phyloP scores from a whole-genome alignment of 1,140 invertebrate species.

The Lordiphosa stackelbergi region DNA sequence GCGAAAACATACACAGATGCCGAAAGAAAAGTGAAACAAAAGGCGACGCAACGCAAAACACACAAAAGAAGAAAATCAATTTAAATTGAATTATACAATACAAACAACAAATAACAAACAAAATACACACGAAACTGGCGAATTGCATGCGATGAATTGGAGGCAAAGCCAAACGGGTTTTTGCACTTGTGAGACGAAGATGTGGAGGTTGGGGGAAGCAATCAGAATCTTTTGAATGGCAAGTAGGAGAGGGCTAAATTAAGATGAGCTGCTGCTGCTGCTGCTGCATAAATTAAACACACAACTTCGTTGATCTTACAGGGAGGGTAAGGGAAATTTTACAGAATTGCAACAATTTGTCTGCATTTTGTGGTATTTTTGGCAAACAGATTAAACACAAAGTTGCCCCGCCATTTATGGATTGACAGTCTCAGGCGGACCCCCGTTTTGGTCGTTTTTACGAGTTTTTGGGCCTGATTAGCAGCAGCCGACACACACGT shows the following conservation, averaged over 20 bases:
- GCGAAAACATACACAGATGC: constrained; percentile 3
- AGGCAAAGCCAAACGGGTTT: constrained; percentile 50
- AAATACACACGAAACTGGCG: constrained; percentile 16
- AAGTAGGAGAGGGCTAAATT: constrained; percentile 51
- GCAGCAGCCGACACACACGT: too few relatives aligned
- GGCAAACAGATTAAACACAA: background rate
- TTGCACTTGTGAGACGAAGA: constrained; percentile 18
- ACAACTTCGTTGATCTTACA: constrained; percentile 8
- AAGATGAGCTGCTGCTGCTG: constrained; percentile 44
- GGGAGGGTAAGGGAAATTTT: background rate
- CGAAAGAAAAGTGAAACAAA: constrained; percentile 31
- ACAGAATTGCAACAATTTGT: constrained; percentile 9
- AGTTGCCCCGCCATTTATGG: background rate
- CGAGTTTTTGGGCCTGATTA: too few relatives aligned
- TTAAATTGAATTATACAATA: constrained; percentile 69
- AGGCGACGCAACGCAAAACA: constrained; percentile 7
- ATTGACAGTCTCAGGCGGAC: constrained; percentile 8
- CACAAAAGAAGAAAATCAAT: constrained; percentile 52
- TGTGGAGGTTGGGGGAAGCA: background rate
- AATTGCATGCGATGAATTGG: constrained; percentile 41
- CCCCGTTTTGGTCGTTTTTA: background rate
- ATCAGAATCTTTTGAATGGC: constrained; percentile 52
- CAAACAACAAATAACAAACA: constrained; percentile 23
- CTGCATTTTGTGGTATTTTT: constrained; percentile 6
- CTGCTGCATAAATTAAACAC: constrained; percentile 59